phyloP scores from a whole-genome alignment of 1,140 invertebrate species.

The Samia ricini region DNA sequence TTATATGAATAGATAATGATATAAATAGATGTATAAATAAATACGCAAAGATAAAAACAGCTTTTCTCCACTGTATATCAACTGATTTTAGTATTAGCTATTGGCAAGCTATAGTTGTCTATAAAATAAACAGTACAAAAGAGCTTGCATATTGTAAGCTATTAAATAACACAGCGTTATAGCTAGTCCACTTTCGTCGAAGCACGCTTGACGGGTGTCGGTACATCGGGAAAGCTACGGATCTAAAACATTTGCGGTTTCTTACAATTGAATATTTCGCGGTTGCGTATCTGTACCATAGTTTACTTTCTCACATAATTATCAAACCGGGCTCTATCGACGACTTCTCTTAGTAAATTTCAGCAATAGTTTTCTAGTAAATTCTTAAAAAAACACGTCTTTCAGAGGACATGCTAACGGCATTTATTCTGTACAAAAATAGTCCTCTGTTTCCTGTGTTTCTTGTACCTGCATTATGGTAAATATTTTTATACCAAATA shows the following conservation, averaged over 20 bases:
- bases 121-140: not conserved
- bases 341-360: not conserved
- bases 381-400: not conserved
- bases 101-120: not conserved
- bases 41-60: too few relatives aligned
- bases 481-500: too few relatives aligned
- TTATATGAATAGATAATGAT: too few relatives aligned
- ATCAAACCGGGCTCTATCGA: not conserved
- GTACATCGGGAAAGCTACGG: constrained; percentile 64
- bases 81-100: too few relatives aligned
- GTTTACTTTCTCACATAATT: constrained; percentile 10
- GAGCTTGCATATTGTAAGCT: constrained; percentile 17
- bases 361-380: not conserved
- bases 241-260: constrained; percentile 59
- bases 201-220: constrained; percentile 26
- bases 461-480: too few relatives aligned
- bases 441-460: too few relatives aligned
- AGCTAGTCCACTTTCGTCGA: constrained; percentile 53
- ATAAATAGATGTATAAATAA: too few relatives aligned
- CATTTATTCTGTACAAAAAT: too few relatives aligned
- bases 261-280: constrained; percentile 62
- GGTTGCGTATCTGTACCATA: constrained; percentile 34
- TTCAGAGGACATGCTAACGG: too few relatives aligned
- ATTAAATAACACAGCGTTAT: constrained; percentile 52
- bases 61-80: too few relatives aligned